Percentiles rank a stretch among this genome's conserved stretches.
Evolutionary conservation across 2,113 vertebrate species (phyloP).

Genomic region (Plecotus auritus): DNA sequence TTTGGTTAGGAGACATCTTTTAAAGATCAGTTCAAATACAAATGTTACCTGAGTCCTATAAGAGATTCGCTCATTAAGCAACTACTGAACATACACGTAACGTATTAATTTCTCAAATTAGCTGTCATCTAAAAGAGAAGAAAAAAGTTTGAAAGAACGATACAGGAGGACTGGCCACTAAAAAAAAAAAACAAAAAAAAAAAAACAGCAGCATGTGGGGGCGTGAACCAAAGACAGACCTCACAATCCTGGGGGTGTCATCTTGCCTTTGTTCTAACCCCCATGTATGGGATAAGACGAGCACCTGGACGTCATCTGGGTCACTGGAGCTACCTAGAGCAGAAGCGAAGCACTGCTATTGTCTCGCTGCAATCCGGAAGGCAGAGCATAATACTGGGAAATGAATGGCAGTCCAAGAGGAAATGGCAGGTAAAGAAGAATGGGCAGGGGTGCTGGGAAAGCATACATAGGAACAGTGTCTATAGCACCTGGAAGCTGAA

Average conservation of each 20-base stretch:
- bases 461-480: neutral
- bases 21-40: neutral
- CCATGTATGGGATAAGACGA: neutral
- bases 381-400: accelerated
- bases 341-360: neutral
- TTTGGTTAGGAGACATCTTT: neutral
- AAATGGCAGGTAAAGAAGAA: neutral
- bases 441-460: neutral
- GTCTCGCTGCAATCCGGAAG: neutral
- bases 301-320: neutral
- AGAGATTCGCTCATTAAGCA: neutral
- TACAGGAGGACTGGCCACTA: neutral
- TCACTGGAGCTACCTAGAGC: neutral
- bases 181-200: no score
- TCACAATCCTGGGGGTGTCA: neutral
- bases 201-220: neutral
- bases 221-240: neutral
- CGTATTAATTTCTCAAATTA: neutral
- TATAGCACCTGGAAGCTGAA: neutral
- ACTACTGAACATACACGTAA: neutral
- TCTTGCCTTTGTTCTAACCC: neutral
- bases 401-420: neutral
- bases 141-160: neutral
- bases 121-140: neutral
- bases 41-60: neutral